Percentiles rank a stretch among this genome's conserved stretches.
phyloP scores from a whole-genome alignment of 1,140 invertebrate genomes.

The Atta texana region DNA sequence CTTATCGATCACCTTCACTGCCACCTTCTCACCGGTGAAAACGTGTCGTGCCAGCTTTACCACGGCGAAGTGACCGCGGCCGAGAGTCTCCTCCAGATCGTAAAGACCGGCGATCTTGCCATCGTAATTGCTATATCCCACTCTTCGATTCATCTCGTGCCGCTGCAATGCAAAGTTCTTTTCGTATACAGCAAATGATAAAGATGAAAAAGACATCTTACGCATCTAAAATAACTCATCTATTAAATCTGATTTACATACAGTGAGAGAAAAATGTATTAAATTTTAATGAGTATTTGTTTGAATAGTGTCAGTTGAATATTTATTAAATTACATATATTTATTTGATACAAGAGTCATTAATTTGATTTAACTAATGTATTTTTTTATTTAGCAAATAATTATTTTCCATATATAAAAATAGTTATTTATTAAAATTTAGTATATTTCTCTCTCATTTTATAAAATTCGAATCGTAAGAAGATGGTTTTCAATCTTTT shows the following conservation, averaged over 20 bases:
- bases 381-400: too few relatives aligned
- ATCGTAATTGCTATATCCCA: conserved; percentile 88
- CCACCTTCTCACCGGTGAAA: conserved; percentile 99
- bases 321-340: too few relatives aligned
- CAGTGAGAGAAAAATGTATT: too few relatives aligned
- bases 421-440: too few relatives aligned
- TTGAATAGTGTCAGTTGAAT: too few relatives aligned
- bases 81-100: conserved; percentile 97
- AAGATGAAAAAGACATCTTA: neutral
- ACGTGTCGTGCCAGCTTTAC: conserved; percentile 99
- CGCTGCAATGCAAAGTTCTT: conserved; percentile 67
- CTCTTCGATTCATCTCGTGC: conserved; percentile 81
- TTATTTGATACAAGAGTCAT: too few relatives aligned
- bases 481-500: too few relatives aligned
- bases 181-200: neutral
- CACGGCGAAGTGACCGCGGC: conserved; percentile 98
- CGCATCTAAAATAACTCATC: neutral
- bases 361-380: too few relatives aligned
- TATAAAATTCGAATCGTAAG: too few relatives aligned
- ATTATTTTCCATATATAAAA: too few relatives aligned
- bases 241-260: neutral
- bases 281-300: too few relatives aligned
- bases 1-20: conserved; percentile 98
- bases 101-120: conserved; percentile 98
- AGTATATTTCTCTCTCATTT: too few relatives aligned